Base-by-base conservation (phyloP, 2,113 vertebrate genomes). In the Neopipo cinnamomea region DNA sequence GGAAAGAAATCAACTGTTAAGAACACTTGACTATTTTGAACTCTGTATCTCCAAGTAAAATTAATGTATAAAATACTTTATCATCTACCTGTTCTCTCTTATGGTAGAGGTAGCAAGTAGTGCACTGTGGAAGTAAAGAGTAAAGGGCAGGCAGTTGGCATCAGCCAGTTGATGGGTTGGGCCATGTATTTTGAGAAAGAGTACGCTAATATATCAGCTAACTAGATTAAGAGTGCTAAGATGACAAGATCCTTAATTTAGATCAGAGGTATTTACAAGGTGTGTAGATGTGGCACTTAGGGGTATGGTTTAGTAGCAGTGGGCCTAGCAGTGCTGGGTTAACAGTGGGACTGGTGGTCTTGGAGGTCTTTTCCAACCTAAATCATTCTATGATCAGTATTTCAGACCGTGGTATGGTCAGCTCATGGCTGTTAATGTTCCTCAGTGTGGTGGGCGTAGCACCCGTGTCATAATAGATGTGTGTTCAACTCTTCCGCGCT, bases 191-290 rank as follows among this genome's bases (percentile, higher is more conserved):
- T 80, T 62, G 59, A 58, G 78, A 65, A 50, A 85, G 49, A 77
- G 62, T 62, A 18, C 8, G 5, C 27, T 65, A 61, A 56, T 67
- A 35, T 7, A 30, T 39, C 24, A 39, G 4, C 70, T 94, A 73
- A 88, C 42, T 49, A 62, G 85, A 88, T 91, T 77, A 93, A 73
- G 33, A 33, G 33, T 65, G 52, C 47, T 80, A 84, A 71, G 28
- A 33, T 58, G n/a, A 70, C 70, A 70, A 74, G 50, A 65, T 66
- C 55, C 55, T 96, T 93, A 44, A 71, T 83, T 92, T 86, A 81
- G 85, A 59, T 17, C 4, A 1, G 42, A 63, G 10, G 7, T 71
- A 49, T 77, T 77, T 83, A 63, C 77, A 71, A 50, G 31, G 31
- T 33, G 27, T 50, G 63, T 33, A 14, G 28, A 37, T 84, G 22